Evolutionary conservation across 2,797 vertebrate species (phyloP), one percentile per base, ranked within the genome.

Genomic region (Lutjanus argentimaculatus): DNA sequence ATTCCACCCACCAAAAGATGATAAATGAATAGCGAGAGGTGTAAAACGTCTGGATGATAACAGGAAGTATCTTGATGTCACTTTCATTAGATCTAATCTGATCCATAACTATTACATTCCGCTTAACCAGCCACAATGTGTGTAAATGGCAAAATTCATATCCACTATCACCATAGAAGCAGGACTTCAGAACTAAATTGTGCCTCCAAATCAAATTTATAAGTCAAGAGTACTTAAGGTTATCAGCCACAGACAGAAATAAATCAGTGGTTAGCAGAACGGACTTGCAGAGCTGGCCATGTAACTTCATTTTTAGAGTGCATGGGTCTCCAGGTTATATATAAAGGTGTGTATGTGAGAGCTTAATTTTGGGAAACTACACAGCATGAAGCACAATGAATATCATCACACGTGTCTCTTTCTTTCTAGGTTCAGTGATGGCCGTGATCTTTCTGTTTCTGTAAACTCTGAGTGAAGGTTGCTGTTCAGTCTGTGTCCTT

Each of bases 381-480:
- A 22, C 17, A 63, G 64, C 63, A 36, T 57, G 36, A 84, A 52
- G 79, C 45, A 80, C 59, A 80, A 62, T 22, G 49, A 57, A 9
- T 62, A 77, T 63, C 4, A 58, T 48, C 10, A 21, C 57, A 51
- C 2, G 7, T 40, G 13, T 79, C 3, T 75, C 17, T 22, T 59
- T 55, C 7, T 70, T 51, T 80, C 22, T 57, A 16, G 57, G 21
- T 68, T 67, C 5, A 40, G 16, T 48, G 53, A 49, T 25, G 45
- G 49, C 40, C 55, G 53, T 72, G 53, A 17, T 61, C 43, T 36
- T 30, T 22, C 4, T 46, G 55, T 70, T 63, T 62, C 15, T 68
- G 68, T 61, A 66, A 83, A 59, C 55, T 48, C 13, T 16, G 46
- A 56, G 52, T 77, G 66, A 67, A 58, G 61, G 62, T 65, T 69